Conservation (phyloP, 2,113 vertebrate genomes). For the Nesogale talazaci region DNA sequence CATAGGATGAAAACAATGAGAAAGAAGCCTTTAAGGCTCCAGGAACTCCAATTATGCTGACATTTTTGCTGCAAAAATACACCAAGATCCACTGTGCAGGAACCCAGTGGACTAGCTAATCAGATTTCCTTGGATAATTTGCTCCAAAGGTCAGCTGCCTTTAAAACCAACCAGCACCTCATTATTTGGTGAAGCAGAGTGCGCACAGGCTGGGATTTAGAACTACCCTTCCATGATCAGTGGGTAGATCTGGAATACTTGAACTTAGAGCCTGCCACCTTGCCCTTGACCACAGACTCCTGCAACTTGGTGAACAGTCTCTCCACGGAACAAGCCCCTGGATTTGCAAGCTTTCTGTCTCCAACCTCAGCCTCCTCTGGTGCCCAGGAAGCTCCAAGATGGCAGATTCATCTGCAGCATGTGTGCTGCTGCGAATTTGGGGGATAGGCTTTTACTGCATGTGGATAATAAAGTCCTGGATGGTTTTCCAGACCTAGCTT, state of each 20-base stretch:
- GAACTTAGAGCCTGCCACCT: neutral
- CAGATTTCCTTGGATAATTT: constrained; percentile 83
- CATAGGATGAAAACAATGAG: constrained; percentile 70
- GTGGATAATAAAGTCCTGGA: neutral
- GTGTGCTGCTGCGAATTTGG: neutral
- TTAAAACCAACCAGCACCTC: constrained; percentile 67
- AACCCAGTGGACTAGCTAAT: constrained; percentile 81
- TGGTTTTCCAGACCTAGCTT: neutral
- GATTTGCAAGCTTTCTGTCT: neutral
- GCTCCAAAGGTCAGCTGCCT: constrained; percentile 79
- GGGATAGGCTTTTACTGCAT: neutral
- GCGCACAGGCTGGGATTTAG: neutral
- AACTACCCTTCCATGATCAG: constrained; percentile 32
- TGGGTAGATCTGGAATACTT: constrained; percentile 3
- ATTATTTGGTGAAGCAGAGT: constrained; percentile 61
- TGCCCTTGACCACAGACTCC: neutral
- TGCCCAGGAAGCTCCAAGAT: neutral
- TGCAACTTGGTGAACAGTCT: neutral
- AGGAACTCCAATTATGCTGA: constrained; percentile 77
- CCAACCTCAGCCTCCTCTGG: neutral
- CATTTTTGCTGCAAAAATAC: constrained; percentile 74
- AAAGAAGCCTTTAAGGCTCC: constrained; percentile 66
- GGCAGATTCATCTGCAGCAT: neutral
- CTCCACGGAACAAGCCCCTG: neutral
- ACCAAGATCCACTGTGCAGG: constrained; percentile 72